Conservation (phyloP, 2,113 vertebrate species). For the Neotragus pygmaeus region DNA sequence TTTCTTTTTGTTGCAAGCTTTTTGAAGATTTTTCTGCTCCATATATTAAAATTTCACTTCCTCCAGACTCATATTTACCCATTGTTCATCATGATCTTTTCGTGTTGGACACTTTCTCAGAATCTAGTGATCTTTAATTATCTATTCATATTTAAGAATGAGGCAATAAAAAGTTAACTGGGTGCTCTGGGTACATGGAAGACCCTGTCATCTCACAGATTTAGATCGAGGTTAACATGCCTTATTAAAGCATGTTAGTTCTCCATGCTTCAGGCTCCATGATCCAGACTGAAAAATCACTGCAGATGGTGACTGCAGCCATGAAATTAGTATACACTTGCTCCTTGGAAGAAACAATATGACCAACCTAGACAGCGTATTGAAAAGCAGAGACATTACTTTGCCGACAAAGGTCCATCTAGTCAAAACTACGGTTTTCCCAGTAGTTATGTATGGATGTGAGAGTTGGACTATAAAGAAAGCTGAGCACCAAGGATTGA, state of each 20-base stretch:
- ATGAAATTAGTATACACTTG: not conserved
- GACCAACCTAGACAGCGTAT: not conserved
- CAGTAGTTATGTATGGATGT: not conserved
- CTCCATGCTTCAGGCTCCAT: not conserved
- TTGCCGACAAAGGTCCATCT: not conserved
- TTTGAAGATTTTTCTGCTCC: not conserved
- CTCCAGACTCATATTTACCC: not conserved
- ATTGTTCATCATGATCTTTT: not conserved
- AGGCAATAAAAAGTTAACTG: not conserved
- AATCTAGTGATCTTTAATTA: not conserved
- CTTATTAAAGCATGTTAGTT: not conserved
- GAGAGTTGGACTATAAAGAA: not conserved
- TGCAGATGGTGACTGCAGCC: not conserved
- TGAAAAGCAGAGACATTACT: not conserved
- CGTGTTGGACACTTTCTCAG: not conserved
- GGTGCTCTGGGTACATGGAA: not conserved
- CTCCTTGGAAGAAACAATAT: not conserved
- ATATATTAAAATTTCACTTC: not conserved
- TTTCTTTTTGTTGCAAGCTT: not conserved
- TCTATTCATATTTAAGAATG: not conserved
- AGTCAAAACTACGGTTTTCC: not conserved
- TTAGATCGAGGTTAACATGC: not conserved
- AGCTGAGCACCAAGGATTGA: not conserved
- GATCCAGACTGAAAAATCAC: not conserved
- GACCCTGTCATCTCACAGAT: not conserved